phyloP scores from a whole-genome alignment of 2,113 vertebrate genomes.

The Tupaia tana region DNA sequence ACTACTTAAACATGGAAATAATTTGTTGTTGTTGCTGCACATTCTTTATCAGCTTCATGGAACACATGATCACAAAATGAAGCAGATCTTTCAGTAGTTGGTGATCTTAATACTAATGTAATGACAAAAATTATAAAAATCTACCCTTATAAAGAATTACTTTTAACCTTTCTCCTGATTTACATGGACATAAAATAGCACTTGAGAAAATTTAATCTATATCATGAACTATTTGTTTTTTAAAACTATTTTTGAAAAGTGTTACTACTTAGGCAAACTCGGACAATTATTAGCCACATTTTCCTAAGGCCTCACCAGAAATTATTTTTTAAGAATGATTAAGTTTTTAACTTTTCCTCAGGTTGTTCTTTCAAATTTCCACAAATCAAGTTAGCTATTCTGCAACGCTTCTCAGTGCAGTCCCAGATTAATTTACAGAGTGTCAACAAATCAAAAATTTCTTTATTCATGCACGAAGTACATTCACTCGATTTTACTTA shows the following conservation, averaged over 20 bases:
- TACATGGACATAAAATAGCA: background rate
- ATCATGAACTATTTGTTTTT: background rate
- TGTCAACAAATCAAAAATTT: constrained; percentile 84
- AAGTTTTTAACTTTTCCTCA: constrained; percentile 50
- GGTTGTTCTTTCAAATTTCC: constrained; percentile 66
- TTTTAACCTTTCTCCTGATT: background rate
- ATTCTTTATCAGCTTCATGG: background rate
- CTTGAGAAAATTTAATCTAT: background rate
- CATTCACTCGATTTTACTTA: constrained; percentile 82
- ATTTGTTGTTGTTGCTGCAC: background rate
- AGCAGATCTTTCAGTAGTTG: background rate
- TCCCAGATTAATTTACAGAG: constrained; percentile 80
- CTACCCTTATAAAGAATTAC: background rate
- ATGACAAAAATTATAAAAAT: background rate
- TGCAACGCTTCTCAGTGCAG: constrained; percentile 69
- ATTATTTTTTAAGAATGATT: constrained; percentile 6
- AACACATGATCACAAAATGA: background rate
- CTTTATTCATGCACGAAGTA: constrained; percentile 79
- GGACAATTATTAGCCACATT: background rate
- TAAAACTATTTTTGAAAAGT: background rate
- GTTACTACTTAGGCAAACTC: background rate
- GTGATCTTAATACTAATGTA: background rate
- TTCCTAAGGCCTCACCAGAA: background rate
- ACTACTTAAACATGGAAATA: background rate
- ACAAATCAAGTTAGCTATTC: constrained; percentile 68